Evolutionary conservation across 2,888 invertebrate genomes (phyloP), one percentile per base, ranked within the genome.

Genomic region (Drosophila borealis): DNA sequence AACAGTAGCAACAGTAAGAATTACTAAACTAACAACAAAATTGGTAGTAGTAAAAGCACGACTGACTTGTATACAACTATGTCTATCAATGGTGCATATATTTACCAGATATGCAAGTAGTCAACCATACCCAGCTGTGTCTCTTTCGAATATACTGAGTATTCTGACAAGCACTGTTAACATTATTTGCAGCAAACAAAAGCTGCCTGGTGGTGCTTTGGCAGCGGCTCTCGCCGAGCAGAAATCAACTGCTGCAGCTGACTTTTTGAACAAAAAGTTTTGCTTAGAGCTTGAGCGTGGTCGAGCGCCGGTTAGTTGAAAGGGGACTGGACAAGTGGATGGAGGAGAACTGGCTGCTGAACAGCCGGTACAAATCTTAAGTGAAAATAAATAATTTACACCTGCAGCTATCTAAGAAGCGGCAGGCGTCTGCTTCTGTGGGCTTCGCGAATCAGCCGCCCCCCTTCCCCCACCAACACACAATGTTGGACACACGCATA

Each of bases 351-450:
- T n/a, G 42, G 9, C 9, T 21, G 50, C 37, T 50, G 37, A 46
- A 49, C 13, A 57, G 55, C 42, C 34, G 62, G 42, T 62, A 60
- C 70, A 79, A 88, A 86, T 86, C 89, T 89, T 81, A 84, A 85
- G 83, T 89, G 85, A 90, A 90, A 90, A 90, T 90, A 90, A 90
- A 91, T 90, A 91, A 89, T 90, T 91, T 88, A 90, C 90, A 91
- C 91, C 91, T 90, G 89, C 88, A 83, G 78, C 81, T 77, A 81
- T 80, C 72, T 76, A 50, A 54, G 75, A 73, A 66, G 64, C 25
- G 48, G 54, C 72, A 69, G 68, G 19, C 56, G 64, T 37, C 65
- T 45, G 54, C 57, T 42, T 49, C 61, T 55, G 53, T 59, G 45
- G 25, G 42, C 55, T 29, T 34, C 53, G 57, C 42, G 51, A 62